These are phyloP conservation scores for Drosophila truncata DNA, from an alignment of 1,140 invertebrate species.

Conservation along the genomic window DNA sequence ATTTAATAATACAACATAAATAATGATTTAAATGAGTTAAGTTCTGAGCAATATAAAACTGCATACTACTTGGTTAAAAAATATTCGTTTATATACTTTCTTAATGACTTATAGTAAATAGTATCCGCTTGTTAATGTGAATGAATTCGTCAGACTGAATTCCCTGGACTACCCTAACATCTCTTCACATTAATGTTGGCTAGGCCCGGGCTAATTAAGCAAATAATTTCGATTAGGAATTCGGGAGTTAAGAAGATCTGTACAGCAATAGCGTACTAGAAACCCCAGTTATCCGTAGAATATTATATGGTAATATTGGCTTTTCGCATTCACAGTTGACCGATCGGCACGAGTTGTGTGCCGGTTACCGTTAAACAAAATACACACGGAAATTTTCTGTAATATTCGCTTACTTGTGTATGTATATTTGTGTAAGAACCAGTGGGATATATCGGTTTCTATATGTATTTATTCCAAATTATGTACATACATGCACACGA, in stretches of 20 bases:
- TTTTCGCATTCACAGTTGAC: slow-evolving; percentile 45
- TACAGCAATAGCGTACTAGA: not conserved
- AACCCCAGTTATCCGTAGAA: not conserved
- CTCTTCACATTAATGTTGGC: not conserved
- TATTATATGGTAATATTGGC: slow-evolving; percentile 30
- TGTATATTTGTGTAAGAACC: not conserved
- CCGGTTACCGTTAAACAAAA: slow-evolving; percentile 69
- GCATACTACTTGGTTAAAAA: too few relatives aligned
- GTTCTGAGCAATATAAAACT: not conserved
- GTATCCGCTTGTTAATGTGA: not conserved
- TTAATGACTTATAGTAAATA: not conserved
- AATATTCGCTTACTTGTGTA: slow-evolving; percentile 7
- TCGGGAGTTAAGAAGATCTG: not conserved
- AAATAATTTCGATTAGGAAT: slow-evolving; percentile 6
- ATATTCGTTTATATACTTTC: not conserved
- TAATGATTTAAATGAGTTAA: not conserved
- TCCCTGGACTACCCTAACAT: not conserved
- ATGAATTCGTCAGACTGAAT: not conserved
- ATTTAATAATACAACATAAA: not conserved
- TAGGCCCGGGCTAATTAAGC: not conserved
- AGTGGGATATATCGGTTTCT: not conserved
- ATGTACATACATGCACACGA: slow-evolving; percentile 55
- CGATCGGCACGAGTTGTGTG: slow-evolving; percentile 60
- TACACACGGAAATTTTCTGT: slow-evolving; percentile 21
- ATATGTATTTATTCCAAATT: slow-evolving; percentile 43